phyloP scores from a whole-genome alignment of 2,797 vertebrate species.

The Chaetophractus vellerosus region DNA sequence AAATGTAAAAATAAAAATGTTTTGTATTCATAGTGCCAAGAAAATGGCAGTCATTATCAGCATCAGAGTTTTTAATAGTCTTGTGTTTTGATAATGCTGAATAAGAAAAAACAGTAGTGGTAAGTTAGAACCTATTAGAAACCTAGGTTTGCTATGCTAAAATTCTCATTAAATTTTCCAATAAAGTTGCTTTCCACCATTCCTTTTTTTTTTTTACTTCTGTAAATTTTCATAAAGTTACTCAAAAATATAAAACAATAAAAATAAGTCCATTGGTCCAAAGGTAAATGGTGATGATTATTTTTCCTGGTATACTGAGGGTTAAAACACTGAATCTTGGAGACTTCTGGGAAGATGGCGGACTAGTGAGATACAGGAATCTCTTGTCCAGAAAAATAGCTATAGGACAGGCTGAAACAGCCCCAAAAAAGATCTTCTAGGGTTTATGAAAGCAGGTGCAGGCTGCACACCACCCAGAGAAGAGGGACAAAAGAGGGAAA shows the following conservation, averaged over 20 bases:
- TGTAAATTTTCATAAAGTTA: conserved; percentile 27
- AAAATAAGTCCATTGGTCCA: neutral
- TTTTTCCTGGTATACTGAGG: neutral
- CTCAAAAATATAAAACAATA: conserved; percentile 29
- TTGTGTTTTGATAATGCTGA: neutral
- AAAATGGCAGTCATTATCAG: neutral
- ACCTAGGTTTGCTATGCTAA: neutral
- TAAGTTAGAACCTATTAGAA: neutral
- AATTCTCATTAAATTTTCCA: conserved; percentile 32
- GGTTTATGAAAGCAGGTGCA: too few relatives aligned
- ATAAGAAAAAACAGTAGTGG: neutral
- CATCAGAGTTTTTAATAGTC: neutral
- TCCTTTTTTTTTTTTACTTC: conserved; percentile 3
- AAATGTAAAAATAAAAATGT: neutral
- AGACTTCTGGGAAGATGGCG: too few relatives aligned
- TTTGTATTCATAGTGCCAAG: neutral
- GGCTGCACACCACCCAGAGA: too few relatives aligned
- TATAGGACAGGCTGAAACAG: too few relatives aligned
- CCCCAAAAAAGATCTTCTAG: too few relatives aligned
- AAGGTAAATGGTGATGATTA: neutral
- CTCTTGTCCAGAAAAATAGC: too few relatives aligned
- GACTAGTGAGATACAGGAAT: too few relatives aligned
- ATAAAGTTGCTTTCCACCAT: conserved; percentile 32
- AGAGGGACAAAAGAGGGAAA: too few relatives aligned
- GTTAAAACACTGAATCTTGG: neutral